A percentile compares a stretch with the other conserved stretches of the same genome.
Evolutionary conservation across 2,797 vertebrate species (phyloP).

Genomic region (Cyclura pinguis): DNA sequence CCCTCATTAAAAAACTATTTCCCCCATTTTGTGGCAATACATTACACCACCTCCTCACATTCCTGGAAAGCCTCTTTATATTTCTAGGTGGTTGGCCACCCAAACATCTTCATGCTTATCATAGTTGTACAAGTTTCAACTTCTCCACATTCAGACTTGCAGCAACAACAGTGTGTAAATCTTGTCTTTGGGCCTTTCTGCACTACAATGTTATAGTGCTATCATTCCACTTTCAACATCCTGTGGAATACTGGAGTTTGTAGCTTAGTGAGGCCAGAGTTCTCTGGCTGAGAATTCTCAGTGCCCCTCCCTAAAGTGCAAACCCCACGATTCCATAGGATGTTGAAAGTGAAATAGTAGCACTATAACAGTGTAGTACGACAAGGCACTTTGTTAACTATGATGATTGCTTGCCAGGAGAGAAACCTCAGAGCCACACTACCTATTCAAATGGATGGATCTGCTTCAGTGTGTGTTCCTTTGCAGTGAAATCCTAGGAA

Average conservation of each 20-base stretch:
- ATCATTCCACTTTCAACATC: no score
- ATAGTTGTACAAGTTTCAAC: neutral
- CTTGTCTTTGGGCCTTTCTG: neutral
- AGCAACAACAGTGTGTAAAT: conserved; percentile 4
- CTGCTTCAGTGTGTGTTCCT: conserved; percentile 17
- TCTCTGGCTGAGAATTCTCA: no score
- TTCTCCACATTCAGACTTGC: neutral
- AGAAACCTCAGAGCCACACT: conserved; percentile 9
- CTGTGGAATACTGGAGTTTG: no score
- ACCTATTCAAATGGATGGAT: conserved; percentile 28
- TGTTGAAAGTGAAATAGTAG: no score
- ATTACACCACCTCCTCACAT: neutral
- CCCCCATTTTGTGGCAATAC: neutral
- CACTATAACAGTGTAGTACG: no score
- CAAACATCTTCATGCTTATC: no score
- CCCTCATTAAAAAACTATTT: neutral
- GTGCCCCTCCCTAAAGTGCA: no score
- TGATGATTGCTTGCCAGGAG: neutral
- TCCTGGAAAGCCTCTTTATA: neutral
- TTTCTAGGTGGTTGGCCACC: neutral
- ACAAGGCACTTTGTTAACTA: neutral
- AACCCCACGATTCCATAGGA: no score
- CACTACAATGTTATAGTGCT: no score
- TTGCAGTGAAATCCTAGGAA: neutral
- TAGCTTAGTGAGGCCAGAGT: no score